These are phyloP conservation scores for Corythucha ciliata DNA, from an alignment of 2,888 invertebrate species.

Conservation along the genomic window DNA sequence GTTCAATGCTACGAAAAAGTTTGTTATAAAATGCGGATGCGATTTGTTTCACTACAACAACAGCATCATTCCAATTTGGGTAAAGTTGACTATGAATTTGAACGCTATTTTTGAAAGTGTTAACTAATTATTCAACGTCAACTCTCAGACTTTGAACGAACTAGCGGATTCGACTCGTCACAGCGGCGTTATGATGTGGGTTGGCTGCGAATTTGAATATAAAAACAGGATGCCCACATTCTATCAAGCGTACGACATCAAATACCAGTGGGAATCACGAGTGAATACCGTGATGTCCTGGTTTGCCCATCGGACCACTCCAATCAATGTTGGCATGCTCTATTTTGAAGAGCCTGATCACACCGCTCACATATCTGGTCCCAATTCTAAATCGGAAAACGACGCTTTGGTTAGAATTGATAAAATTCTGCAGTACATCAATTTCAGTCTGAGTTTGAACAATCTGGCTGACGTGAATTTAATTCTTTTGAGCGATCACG, in stretches of 20 bases:
- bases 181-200: conserved; percentile 64
- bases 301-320: conserved; percentile 48
- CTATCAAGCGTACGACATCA: conserved; percentile 41
- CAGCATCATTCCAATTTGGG: conserved; percentile 51
- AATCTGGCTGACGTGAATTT: conserved; percentile 50
- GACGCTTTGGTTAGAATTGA: conserved; percentile 45
- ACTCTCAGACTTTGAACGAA: conserved; percentile 52
- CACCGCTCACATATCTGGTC: conserved; percentile 52
- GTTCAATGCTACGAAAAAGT: conserved; percentile 45
- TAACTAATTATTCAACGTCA: too few species aligned
- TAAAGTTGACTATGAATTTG: too few species aligned
- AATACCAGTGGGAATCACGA: conserved; percentile 37
- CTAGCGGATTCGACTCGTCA: conserved; percentile 41
- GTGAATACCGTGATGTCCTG: conserved; percentile 52
- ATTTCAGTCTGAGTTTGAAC: conserved; percentile 43
- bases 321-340: conserved; percentile 58
- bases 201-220: conserved; percentile 50
- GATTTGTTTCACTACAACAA: conserved; percentile 49
- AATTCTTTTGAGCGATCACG: conserved; percentile 64
- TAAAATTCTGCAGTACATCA: conserved; percentile 49
- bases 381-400: conserved; percentile 43
- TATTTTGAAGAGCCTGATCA: conserved; percentile 64
- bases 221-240: conserved; percentile 44
- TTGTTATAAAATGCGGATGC: conserved; percentile 37
- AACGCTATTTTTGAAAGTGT: too few species aligned